Evolutionary conservation across 2,888 invertebrate genomes (phyloP).

Genomic region (Leptodirus hochenwartii): DNA sequence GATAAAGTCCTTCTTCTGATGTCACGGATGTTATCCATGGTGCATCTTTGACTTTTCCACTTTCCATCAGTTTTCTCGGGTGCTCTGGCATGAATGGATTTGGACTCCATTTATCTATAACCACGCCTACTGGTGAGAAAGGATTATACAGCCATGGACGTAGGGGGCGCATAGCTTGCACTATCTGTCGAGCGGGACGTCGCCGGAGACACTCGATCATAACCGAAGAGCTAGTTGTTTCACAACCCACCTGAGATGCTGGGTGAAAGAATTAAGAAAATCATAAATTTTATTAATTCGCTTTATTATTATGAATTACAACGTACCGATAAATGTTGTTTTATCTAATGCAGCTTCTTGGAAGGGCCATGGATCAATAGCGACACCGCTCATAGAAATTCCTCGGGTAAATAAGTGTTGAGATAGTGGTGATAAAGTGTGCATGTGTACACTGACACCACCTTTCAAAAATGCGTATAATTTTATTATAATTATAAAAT

Average conservation of each 20-base stretch:
- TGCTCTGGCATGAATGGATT: constrained; percentile 46
- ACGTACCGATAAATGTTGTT: constrained; percentile 30
- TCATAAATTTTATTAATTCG: no score
- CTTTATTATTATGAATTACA: no score
- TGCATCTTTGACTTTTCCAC: constrained; percentile 39
- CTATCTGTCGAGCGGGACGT: constrained; percentile 39
- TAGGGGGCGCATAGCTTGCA: constrained; percentile 36
- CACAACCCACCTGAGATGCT: constrained; percentile 8
- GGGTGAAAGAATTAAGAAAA: no score
- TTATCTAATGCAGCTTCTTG: constrained; percentile 38
- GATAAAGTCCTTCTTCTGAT: constrained; percentile 55
- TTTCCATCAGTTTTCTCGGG: constrained; percentile 40
- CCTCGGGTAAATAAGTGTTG: constrained; percentile 24
- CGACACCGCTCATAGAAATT: constrained; percentile 39
- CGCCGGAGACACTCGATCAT: constrained; percentile 40
- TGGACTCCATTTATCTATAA: constrained; percentile 36
- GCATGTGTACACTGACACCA: constrained; percentile 55
- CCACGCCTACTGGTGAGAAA: constrained; percentile 55
- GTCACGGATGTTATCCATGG: constrained; percentile 53
- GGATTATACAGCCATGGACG: constrained; percentile 47
- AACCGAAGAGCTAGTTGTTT: constrained; percentile 29
- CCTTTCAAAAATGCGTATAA: no score
- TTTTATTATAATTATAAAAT: no score
- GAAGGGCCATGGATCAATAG: constrained; percentile 38
- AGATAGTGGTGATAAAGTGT: constrained; percentile 43